Evolutionary conservation across 64 coral and sea anemone genomes (phyloP).

Genomic region (Actinia equina): DNA sequence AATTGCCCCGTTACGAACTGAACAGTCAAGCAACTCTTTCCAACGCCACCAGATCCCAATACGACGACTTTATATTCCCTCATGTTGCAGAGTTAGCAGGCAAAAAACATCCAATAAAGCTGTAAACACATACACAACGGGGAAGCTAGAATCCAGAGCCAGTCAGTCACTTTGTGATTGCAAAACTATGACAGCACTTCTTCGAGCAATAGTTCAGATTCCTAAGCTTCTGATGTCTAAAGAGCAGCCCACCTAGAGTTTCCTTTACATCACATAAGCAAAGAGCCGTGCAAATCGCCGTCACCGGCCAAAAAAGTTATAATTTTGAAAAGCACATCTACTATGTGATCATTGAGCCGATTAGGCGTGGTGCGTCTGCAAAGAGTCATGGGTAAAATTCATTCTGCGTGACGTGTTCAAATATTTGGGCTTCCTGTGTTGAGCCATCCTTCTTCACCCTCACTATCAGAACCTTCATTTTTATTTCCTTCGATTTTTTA

Average conservation of each 20-base stretch:
- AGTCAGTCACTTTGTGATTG: background rate
- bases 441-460: no score
- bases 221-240: background rate
- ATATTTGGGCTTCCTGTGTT: slow-evolving; percentile 4
- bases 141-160: background rate
- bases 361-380: slow-evolving; percentile 29
- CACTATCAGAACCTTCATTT: no score
- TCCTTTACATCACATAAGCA: slow-evolving; percentile 11
- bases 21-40: slow-evolving; percentile 94
- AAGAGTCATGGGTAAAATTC: background rate
- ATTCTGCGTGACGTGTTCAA: slow-evolving; percentile 1
- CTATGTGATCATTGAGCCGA: slow-evolving; percentile 3
- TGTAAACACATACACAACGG: background rate
- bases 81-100: slow-evolving; percentile 44
- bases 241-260: background rate
- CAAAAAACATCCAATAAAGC: background rate
- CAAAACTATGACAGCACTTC: background rate
- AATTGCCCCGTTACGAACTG: slow-evolving; percentile 99
- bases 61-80: slow-evolving; percentile 99
- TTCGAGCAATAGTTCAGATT: background rate
- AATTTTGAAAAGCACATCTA: slow-evolving; percentile 20
- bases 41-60: slow-evolving; percentile 93
- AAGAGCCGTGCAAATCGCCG: background rate
- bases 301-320: background rate
- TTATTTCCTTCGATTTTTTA: no score